Evolutionary conservation across 2,113 vertebrate genomes (phyloP).

Genomic region (Rhodinocichla rosea): DNA sequence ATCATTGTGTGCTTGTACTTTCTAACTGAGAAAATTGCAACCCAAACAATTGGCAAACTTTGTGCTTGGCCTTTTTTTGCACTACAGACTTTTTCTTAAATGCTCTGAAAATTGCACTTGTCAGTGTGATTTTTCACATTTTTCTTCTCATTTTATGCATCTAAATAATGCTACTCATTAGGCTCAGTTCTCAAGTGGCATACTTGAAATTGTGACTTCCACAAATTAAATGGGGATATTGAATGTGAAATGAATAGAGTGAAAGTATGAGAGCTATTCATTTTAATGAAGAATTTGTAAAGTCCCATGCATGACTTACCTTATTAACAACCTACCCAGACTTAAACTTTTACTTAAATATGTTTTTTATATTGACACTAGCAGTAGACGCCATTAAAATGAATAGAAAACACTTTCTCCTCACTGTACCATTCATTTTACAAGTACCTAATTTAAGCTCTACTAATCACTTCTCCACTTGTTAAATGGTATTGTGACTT

Average conservation of each 20-base stretch:
- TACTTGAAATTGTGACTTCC: not conserved
- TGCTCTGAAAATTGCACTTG: not conserved
- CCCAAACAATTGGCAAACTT: not conserved
- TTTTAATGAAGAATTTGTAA: conserved; percentile 8
- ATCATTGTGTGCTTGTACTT: not conserved
- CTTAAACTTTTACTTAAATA: not conserved
- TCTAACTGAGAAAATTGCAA: not conserved
- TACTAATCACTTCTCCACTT: not conserved
- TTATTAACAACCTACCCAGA: not conserved
- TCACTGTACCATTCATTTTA: not conserved
- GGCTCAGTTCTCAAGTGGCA: not conserved
- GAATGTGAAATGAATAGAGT: not conserved
- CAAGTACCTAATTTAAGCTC: not conserved
- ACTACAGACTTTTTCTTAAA: not conserved
- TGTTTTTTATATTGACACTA: not conserved
- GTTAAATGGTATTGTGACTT: not conserved
- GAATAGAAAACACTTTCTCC: not conserved
- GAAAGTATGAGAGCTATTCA: not conserved
- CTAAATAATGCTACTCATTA: not conserved
- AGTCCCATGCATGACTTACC: not conserved
- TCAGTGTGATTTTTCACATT: not conserved
- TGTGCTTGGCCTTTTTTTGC: not conserved
- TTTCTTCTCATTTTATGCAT: not conserved
- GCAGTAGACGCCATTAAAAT: not conserved
- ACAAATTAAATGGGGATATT: not conserved